Evolutionary conservation across 2,888 invertebrate genomes (phyloP), one percentile per base, ranked within the genome.

Genomic region (Meteorus cinctellus): DNA sequence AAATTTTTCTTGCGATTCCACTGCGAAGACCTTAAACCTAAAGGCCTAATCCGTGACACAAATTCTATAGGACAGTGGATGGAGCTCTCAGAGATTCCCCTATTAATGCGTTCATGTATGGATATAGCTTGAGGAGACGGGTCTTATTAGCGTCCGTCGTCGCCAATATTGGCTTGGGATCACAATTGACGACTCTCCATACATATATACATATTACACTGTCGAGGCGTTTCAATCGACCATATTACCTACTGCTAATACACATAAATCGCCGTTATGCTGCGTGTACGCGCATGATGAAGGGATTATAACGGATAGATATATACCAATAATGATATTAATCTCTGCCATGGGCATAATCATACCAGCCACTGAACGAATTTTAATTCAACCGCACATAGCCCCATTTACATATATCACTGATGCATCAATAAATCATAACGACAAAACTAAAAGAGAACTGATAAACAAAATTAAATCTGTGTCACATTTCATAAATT

Each of bases 131-230:
- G 36, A 60, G 36, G 60, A 70, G 60, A 59, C 75, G 59, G 71
- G 70, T 71, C 66, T 75, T 71, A 75, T 75, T 65, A 75, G 66
- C 59, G 71, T 75, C 63, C 66, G 66, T 79, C 79, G 78, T 78
- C 76, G 77, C 78, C 77, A 80, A 83, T 81, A 79, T 81, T 80
- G 79, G 79, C 79, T 78, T 75, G 76, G 80, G 73, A 79, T 78
- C 63, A 78, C 82, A 83, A 84, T 82, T 81, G 82, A 83, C 81
- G 82, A 78, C 79, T 78, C 81, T 78, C 74, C 75, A 77, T 74
- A 48, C n/a, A 48, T 19, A 55, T 19, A 55, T 55, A 55, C 19
- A 55, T n/a, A 55, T 4, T 48, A 12, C 12, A 0, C 68, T 76
- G 76, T 80, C 79, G 78, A 79, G 77, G 72, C 63, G 34, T 63